Evolutionary conservation across 2,888 invertebrate species (phyloP).

Genomic region (Lasioglossum lativentre): DNA sequence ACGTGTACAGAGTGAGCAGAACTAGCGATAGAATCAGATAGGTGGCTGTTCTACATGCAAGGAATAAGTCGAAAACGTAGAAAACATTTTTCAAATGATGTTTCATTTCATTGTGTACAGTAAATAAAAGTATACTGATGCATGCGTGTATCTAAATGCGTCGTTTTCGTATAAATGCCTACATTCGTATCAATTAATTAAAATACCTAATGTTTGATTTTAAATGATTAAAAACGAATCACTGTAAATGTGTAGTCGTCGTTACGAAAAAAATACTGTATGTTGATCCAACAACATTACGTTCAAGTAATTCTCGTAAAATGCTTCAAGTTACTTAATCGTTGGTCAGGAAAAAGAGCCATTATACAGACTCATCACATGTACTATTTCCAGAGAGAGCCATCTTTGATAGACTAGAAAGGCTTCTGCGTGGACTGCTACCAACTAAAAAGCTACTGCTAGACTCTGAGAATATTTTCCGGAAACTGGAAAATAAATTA

Average conservation of each 20-base stretch:
- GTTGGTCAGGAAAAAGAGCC: conserved; percentile 28
- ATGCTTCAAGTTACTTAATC: conserved; percentile 42
- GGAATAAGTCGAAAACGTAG: neutral
- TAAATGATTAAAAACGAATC: conserved; percentile 2
- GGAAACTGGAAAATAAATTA: conserved; percentile 88
- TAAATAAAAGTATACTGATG: conserved; percentile 33
- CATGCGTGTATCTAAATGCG: conserved; percentile 29
- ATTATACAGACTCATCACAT: conserved; percentile 77
- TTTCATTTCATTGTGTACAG: conserved; percentile 20
- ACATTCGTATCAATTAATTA: conserved; percentile 22
- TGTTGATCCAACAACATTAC: conserved; percentile 20
- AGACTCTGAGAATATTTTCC: conserved; percentile 94
- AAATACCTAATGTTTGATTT: conserved; percentile 4
- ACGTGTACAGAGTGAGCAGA: neutral
- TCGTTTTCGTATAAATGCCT: conserved; percentile 33
- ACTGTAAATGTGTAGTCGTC: neutral
- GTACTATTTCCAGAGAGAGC: conserved; percentile 85
- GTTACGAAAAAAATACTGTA: conserved; percentile 20
- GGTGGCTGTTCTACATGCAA: neutral
- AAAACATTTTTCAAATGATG: neutral
- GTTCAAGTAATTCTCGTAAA: conserved; percentile 30
- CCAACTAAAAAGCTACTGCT: conserved; percentile 87
- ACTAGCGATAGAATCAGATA: neutral
- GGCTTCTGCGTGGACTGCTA: conserved; percentile 92
- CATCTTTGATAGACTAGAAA: conserved; percentile 92